Evolutionary conservation across 2,888 invertebrate species (phyloP).

Genomic region (Dendrolimus pini): DNA sequence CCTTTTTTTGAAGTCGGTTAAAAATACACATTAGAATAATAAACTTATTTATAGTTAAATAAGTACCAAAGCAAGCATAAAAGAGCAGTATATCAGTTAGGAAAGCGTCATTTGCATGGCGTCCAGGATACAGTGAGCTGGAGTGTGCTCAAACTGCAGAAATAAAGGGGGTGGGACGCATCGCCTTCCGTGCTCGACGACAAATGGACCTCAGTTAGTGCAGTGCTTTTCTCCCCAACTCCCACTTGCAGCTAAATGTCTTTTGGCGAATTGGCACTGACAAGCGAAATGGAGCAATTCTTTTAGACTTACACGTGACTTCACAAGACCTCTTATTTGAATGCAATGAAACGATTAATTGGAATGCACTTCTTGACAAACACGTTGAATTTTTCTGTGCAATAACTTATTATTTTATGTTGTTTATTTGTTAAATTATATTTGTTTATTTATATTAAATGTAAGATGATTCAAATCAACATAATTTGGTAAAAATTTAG

Average conservation of each 20-base stretch:
- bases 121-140: constrained; percentile 31
- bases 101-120: constrained; percentile 2
- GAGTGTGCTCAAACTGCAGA: constrained; percentile 19
- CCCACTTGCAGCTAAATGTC: constrained; percentile 4
- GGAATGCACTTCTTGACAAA: too few species aligned
- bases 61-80: constrained; percentile 1
- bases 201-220: constrained; percentile 33
- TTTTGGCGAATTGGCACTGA: neutral
- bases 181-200: constrained; percentile 23
- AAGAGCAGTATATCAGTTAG: neutral
- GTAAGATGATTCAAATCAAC: too few species aligned
- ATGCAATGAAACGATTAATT: constrained; percentile 3
- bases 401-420: too few species aligned
- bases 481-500: too few species aligned
- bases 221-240: constrained; percentile 20
- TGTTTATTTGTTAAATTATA: too few species aligned
- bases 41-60: too few species aligned
- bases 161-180: constrained; percentile 22
- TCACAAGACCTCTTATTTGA: constrained; percentile 11
- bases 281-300: neutral
- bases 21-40: too few species aligned
- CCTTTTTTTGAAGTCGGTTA: too few species aligned
- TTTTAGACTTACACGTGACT: neutral
- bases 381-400: too few species aligned
- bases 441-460: too few species aligned